A percentile compares a stretch with the other conserved stretches of the same genome.
Evolutionary conservation across 2,113 vertebrate genomes (phyloP).

Genomic region (Tyrannus savana): DNA sequence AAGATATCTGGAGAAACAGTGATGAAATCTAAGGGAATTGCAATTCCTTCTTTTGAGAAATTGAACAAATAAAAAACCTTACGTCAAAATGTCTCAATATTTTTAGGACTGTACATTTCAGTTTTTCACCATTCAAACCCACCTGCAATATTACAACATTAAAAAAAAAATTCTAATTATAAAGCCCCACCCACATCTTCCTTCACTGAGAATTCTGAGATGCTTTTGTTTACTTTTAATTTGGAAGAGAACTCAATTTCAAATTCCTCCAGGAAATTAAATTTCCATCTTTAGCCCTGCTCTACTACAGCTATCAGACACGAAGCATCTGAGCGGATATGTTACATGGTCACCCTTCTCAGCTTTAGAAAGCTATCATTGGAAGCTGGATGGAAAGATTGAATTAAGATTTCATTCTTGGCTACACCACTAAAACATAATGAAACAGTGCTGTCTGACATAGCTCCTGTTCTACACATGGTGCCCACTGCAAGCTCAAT

Average conservation of each 20-base stretch:
- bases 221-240: background rate
- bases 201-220: background rate
- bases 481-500: background rate
- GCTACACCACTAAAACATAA: background rate
- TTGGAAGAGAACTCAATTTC: background rate
- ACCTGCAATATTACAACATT: background rate
- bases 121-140: background rate
- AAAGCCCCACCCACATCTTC: background rate
- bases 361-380: background rate
- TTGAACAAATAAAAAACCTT: background rate
- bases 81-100: background rate
- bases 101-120: background rate
- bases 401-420: slow-evolving; percentile 22
- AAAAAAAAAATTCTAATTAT: background rate
- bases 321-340: background rate
- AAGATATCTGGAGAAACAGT: background rate
- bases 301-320: background rate
- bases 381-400: background rate
- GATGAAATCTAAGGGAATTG: background rate
- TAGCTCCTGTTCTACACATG: background rate
- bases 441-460: slow-evolving; percentile 23
- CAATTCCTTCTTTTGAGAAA: background rate
- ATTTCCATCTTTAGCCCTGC: background rate
- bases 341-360: background rate
- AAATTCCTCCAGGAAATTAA: slow-evolving; percentile 10